These are phyloP conservation scores for Cebidichthys violaceus DNA, from an alignment of 2,113 vertebrate species.

Conservation along the genomic window DNA sequence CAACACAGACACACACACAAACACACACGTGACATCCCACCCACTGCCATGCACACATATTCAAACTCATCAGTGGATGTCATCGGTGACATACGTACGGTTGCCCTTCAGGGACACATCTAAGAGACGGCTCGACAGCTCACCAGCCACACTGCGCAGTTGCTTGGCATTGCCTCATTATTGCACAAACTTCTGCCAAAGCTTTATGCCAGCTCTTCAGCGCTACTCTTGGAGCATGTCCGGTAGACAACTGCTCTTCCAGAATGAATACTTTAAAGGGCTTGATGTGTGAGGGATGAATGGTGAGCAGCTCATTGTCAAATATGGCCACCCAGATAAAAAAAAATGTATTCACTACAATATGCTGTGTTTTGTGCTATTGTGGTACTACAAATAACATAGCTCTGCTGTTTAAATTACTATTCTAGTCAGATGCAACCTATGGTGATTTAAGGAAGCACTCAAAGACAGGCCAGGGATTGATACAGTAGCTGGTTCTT, in stretches of 20 bases:
- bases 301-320: conserved; percentile 14
- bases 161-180: conserved; percentile 72
- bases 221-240: conserved; percentile 35
- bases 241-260: conserved; percentile 26
- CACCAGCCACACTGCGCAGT: conserved; percentile 34
- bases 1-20: conserved; percentile 18
- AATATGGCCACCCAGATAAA: conserved; percentile 11
- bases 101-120: conserved; percentile 52
- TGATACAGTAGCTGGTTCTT: background rate
- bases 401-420: background rate
- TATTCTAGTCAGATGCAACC: background rate
- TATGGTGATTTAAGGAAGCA: background rate
- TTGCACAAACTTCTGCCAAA: conserved; percentile 55
- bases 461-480: background rate
- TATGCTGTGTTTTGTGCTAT: background rate
- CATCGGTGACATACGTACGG: conserved; percentile 37
- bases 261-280: conserved; percentile 28
- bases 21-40: conserved; percentile 9
- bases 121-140: conserved; percentile 14
- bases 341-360: background rate
- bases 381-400: background rate
- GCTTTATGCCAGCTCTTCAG: conserved; percentile 26
- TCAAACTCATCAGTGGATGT: conserved; percentile 39
- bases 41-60: conserved; percentile 12
- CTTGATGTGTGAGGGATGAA: background rate